Evolutionary conservation across 2,113 vertebrate genomes (phyloP), one percentile per base, ranked within the genome.

Genomic region (Albula goreensis): DNA sequence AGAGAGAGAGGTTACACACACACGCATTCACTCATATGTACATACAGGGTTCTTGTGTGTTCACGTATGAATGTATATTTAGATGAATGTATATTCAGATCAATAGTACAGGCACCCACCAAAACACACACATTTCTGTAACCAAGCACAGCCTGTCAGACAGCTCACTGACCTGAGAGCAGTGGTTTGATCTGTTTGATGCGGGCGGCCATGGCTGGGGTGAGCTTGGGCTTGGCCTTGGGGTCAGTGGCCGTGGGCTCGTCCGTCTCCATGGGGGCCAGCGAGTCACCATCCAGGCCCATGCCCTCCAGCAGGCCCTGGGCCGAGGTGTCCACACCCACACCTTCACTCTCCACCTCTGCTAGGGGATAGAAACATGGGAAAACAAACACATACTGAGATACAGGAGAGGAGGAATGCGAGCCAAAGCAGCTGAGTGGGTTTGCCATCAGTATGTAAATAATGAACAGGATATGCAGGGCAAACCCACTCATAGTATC

Each of bases 131-230:
- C 31, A 41, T 41, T 41, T 41, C 31, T 1, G 31, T 41, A 41
- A 41, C 31, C 31, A 41, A 41, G 1, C 0, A 41, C 31, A 41
- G 31, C 31, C 31, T 41, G 31, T 41, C 31, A 41, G 31, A 41
- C 31, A 41, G 31, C 31, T 49, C 5, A 70, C 94, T 95, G 60
- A 98, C 97, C 97, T 78, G 97, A 98, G 13, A 98, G 94, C 50
- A 98, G 90, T 0, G 97, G 97, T 88, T 98, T 98, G 85, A 98
- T 98, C 89, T 98, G 97, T 88, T 98, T 98, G 88, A 98, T 98
- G 87, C 97, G 96, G 17, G 97, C 97, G 78, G 97, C 97, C 97
- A 98, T 98, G 49, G 97, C 97, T 57, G 97, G 97, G 2, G 97
- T 98, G 80, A 98, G 97, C 93, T 98, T 98, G 85, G 97, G 97